Evolutionary conservation across 2,797 vertebrate species (phyloP), one percentile per base, ranked within the genome.

Genomic region (Potorous gilbertii): DNA sequence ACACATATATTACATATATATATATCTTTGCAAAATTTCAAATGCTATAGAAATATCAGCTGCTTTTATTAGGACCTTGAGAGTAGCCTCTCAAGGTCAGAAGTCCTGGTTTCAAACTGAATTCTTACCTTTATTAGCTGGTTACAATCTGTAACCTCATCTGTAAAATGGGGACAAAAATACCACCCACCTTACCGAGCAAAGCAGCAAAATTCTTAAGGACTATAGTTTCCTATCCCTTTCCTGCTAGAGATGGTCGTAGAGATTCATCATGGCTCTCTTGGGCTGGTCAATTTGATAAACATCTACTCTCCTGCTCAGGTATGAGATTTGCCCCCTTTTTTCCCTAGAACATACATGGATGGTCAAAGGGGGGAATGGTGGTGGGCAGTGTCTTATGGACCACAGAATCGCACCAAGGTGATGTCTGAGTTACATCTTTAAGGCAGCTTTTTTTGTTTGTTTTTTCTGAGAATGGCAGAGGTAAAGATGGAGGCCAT

Each of bases 161-260:
- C 34, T 74, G 66, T 24, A 24, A 46, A 46, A 10, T 46, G n/a
- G 40, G 31, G 40, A 10, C 8, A 46, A 24, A 24, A 24, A 11
- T 31, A 46, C 21, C 74, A n/a, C 4, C 74, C 21, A 3, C 21
- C 2, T 46, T 46, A 21, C 18, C 10, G 66, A 46, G n/a, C 5
- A 9, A 8, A 40, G 66, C 5, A 46, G 40, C 74, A 81, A 21
- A 9, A 27, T 10, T 40, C n/a, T 24, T 18, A 46, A 46, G 74
- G 40, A 46, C 3, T 46, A 24, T 1, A 1, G 40, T 0, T 46
- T 8, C 21, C 74, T 46, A 0, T 10, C 1, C 16, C n/a, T 40
- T 74, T 74, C 34, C 34, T 74, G 66, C n/a, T 40, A 40, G 59
- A 62, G 31, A 62, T 13, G 59, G 59, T 29, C 2, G 11, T 29